Evolutionary conservation across 2,113 vertebrate species (phyloP), one percentile per base, ranked within the genome.

Genomic region (Willisornis vidua): DNA sequence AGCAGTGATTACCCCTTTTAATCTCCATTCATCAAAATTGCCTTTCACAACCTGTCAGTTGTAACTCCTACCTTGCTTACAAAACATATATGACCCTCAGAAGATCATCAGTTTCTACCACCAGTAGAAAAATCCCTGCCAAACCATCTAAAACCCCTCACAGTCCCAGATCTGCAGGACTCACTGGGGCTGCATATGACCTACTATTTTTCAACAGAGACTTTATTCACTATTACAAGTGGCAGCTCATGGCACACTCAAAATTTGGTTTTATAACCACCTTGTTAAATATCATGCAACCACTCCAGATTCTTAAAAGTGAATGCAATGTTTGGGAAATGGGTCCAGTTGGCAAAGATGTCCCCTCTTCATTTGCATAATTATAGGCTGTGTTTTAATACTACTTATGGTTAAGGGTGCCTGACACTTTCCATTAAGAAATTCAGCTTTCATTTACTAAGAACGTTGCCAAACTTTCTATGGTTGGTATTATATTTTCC

Each of bases 381-480:
- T 94, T 88, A 92, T 29, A 88, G 92, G 79, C 76, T 91, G 31
- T 0, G 2, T 65, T 91, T 87, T 92, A 90, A 57, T 62, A 62
- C 80, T 90, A 46, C 80, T 95, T 88, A 89, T 54, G 66, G 86
- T 49, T 85, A 88, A 96, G 94, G 83, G 70, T 81, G 68, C 61
- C 96, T 94, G 93, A 93, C 92, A 96, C 57, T 96, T 96, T 84
- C 88, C 88, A 96, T 95, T 93, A 95, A 75, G 85, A 94, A 96
- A 93, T 85, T 67, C 61, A 0, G 76, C 70, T 97, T 96, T 93
- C 76, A 92, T 80, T 88, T 90, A 77, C 85, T 96, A 15, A 93
- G 80, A 80, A 33, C 70, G 46, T 72, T 96, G 92, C 96, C 94
- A 96, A 95, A 93, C 65, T 89, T 66, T 43, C 83, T 86, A 2